Evolutionary conservation across 2,888 invertebrate genomes (phyloP).

Genomic region (Pollenia amentaria): DNA sequence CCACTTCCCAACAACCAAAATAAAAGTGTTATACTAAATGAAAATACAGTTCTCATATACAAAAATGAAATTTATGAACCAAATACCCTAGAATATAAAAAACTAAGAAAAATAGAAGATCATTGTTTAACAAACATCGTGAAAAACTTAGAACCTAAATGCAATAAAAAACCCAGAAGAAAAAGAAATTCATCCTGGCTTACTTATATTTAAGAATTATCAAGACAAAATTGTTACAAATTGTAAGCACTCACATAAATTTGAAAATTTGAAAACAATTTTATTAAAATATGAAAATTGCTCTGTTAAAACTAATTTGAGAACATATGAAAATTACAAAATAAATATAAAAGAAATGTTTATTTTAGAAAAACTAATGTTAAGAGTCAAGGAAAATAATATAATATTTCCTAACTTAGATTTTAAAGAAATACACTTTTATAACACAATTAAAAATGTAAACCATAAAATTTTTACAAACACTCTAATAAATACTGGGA

Average conservation of each 20-base stretch:
- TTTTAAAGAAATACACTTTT: slow-evolving; percentile 47
- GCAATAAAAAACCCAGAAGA: neutral
- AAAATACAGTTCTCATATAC: slow-evolving; percentile 15
- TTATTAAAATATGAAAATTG: slow-evolving; percentile 3
- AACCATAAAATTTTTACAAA: slow-evolving; percentile 1
- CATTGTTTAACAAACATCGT: neutral
- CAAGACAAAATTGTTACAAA: slow-evolving; percentile 4
- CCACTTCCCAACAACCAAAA: slow-evolving; percentile 41
- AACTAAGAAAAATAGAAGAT: neutral
- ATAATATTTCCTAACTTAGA: slow-evolving; percentile 6
- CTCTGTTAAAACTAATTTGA: neutral
- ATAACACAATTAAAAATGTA: neutral
- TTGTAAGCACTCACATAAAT: slow-evolving; percentile 13
- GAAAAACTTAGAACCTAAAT: neutral
- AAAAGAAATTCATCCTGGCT: neutral
- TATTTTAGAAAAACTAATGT: slow-evolving; percentile 16
- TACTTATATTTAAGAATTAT: slow-evolving; percentile 5
- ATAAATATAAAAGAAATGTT: slow-evolving; percentile 13
- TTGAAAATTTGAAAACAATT: neutral
- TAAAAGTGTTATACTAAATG: slow-evolving; percentile 1
- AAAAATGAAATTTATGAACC: neutral
- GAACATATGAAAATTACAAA: slow-evolving; percentile 20
- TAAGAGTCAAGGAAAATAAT: slow-evolving; percentile 7
- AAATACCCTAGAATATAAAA: slow-evolving; percentile 14
- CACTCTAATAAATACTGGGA: too few species aligned